A percentile compares a stretch with the other conserved stretches of the same genome.
These are phyloP conservation scores for Oostethus manadensis DNA, from an alignment of 2,113 vertebrate species.

Conservation along the genomic window DNA sequence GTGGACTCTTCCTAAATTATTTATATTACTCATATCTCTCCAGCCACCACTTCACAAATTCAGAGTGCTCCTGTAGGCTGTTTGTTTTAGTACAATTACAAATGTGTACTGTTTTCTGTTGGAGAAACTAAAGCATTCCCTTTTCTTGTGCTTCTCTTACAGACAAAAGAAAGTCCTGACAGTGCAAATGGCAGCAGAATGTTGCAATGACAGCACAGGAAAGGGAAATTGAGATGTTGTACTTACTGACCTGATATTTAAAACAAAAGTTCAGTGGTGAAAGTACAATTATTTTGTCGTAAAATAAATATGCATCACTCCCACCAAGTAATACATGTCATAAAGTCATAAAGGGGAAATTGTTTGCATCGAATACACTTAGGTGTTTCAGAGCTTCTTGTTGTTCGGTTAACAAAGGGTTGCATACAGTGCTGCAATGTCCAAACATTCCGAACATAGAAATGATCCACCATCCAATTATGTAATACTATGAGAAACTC, in stretches of 20 bases:
- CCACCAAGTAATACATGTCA: no score
- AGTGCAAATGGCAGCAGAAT: constrained; percentile 33
- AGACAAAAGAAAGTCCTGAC: constrained; percentile 31
- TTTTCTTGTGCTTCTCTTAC: constrained; percentile 7
- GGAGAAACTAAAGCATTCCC: background rate
- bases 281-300: background rate
- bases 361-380: no score
- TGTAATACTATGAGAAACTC: no score
- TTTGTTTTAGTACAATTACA: background rate
- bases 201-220: constrained; percentile 56
- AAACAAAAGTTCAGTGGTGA: background rate
- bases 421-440: no score
- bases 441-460: no score
- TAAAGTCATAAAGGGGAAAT: no score
- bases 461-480: no score
- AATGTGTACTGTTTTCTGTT: background rate
- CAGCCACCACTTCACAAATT: background rate
- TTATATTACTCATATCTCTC: background rate
- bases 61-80: background rate
- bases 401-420: background rate
- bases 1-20: background rate
- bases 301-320: no score
- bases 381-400: background rate
- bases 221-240: constrained; percentile 41
- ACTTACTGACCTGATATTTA: constrained; percentile 2